Evolutionary conservation across 2,113 vertebrate genomes (phyloP), one percentile per base, ranked within the genome.

Genomic region (Taurulus bubalis): DNA sequence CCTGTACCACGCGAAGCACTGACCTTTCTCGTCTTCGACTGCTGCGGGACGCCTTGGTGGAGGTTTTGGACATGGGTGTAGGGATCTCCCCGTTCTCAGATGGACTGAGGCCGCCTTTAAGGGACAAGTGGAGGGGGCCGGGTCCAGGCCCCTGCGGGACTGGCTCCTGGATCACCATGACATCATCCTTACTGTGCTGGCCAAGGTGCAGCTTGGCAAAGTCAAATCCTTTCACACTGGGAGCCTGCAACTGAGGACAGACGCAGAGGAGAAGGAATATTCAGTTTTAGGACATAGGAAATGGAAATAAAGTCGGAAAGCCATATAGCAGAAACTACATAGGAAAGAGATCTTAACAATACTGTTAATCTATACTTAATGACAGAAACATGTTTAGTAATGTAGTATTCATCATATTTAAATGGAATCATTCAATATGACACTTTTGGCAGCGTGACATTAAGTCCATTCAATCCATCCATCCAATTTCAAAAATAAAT

Each of bases 131-230:
- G 95, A 94, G 77, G 1, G 96, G 94, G 40, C 80, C 83, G 78
- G 94, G 24, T 95, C 95, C 45, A 80, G 93, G 49, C 24, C 76
- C 87, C 24, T 79, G 36, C 2, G 85, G 80, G 68, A 38, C 78
- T 0, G 96, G 93, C 91, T 99, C 98, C 6, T 99, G 98, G 81
- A 98, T 97, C 77, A 99, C 97, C 93, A 97, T 92, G 72, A 99
- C 93, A 84, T 99, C 97, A 45, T 99, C 98, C 89, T 98, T 99
- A 84, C 93, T 98, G 92, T 98, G 97, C 92, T 99, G 98, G 40
- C 98, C 98, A 91, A 99, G 95, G 91, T 99, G 98, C 83, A 99
- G 97, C 93, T 99, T 99, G 72, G 98, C 98, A 93, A 99, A 99
- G 90, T 99, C 98, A 59, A 99, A 99, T 83, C 98, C 98, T 92